Evolutionary conservation across 2,888 invertebrate genomes (phyloP).

Genomic region (Diabrotica balteata): DNA sequence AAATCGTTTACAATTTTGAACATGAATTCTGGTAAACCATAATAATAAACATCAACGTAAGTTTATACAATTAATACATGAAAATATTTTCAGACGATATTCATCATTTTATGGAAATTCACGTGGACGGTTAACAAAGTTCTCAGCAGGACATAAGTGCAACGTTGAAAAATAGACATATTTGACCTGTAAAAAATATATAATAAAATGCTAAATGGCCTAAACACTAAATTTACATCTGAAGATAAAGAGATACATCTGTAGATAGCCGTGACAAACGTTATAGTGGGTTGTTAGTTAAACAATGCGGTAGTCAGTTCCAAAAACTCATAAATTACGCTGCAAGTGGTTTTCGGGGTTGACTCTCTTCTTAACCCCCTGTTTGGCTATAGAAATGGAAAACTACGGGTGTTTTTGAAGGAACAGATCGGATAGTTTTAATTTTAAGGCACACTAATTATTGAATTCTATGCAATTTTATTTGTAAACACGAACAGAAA

Average conservation of each 20-base stretch:
- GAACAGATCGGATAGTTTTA: too few species aligned
- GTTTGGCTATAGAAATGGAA: conserved; percentile 21
- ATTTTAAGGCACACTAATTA: too few species aligned
- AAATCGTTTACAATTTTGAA: too few species aligned
- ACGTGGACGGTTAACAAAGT: conserved; percentile 7
- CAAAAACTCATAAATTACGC: conserved; percentile 59
- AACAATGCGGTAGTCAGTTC: conserved; percentile 61
- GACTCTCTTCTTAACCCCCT: conserved; percentile 49
- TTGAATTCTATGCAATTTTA: too few species aligned
- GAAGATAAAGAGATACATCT: conserved; percentile 60
- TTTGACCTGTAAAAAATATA: conserved; percentile 43
- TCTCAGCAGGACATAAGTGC: conserved; percentile 24
- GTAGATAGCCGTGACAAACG: conserved; percentile 61
- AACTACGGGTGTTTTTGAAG: neutral
- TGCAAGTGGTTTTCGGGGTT: conserved; percentile 52
- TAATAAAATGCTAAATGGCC: conserved; percentile 56
- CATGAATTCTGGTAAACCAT: too few species aligned
- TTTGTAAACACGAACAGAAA: too few species aligned
- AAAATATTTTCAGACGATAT: conserved; percentile 7
- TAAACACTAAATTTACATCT: conserved; percentile 60
- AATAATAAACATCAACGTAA: too few species aligned
- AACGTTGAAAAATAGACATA: conserved; percentile 44
- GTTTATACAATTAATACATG: neutral
- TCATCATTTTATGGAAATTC: conserved; percentile 11
- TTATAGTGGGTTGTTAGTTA: conserved; percentile 57